These are phyloP conservation scores for Lophura nycthemera DNA, from an alignment of 2,113 vertebrate genomes.

Conservation along the genomic window DNA sequence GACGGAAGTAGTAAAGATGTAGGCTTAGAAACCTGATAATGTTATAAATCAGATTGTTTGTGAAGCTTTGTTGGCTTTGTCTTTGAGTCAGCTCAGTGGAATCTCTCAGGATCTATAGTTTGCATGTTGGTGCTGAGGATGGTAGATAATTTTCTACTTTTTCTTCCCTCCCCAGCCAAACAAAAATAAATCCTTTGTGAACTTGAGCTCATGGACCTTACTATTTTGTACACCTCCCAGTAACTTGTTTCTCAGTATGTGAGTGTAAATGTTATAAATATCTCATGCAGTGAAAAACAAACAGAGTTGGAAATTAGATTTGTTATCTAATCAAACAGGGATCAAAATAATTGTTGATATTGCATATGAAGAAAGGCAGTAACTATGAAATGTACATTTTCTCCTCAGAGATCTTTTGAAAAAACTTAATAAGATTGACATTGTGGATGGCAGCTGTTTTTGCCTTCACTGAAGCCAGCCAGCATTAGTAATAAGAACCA, in stretches of 20 bases:
- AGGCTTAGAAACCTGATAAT: neutral
- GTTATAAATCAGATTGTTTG: neutral
- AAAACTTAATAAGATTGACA: conserved; percentile 42
- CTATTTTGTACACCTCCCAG: neutral
- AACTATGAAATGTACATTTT: neutral
- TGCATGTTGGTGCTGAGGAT: neutral
- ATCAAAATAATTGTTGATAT: neutral
- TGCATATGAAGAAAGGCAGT: neutral
- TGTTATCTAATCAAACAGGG: neutral
- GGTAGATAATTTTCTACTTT: neutral
- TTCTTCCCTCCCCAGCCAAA: neutral
- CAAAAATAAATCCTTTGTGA: neutral
- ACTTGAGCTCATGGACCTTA: neutral
- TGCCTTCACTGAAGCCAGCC: conserved; percentile 23
- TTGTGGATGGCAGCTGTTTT: conserved; percentile 1
- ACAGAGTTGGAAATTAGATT: neutral
- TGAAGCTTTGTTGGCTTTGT: neutral
- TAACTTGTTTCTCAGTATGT: neutral
- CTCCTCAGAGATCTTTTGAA: neutral
- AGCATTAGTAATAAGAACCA: conserved; percentile 34
- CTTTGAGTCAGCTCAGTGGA: neutral
- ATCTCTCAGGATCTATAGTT: neutral
- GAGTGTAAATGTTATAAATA: neutral
- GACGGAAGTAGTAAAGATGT: neutral
- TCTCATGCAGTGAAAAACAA: neutral